Conservation (phyloP, 1,140 invertebrate genomes). For the Hermetia illucens region DNA sequence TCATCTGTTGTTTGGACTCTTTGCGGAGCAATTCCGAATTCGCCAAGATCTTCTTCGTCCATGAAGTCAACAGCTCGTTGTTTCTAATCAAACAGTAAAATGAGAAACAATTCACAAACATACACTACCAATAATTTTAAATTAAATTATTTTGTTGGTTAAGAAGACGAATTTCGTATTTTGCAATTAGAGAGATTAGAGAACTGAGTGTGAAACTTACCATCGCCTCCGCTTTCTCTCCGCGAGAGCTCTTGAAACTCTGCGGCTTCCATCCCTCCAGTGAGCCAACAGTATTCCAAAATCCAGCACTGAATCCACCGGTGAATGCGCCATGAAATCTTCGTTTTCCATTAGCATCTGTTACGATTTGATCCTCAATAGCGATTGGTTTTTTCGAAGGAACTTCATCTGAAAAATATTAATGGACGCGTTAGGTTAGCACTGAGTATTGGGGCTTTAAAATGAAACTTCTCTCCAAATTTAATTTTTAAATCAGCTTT, state of each 20-base stretch:
- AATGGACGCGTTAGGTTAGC: too few relatives aligned
- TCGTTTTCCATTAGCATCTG: conserved; percentile 76
- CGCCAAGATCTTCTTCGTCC: conserved; percentile 93
- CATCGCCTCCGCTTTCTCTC: conserved; percentile 40
- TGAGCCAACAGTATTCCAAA: conserved; percentile 91
- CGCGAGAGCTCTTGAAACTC: conserved; percentile 79
- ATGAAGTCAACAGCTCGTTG: conserved; percentile 89
- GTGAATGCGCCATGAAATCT: conserved; percentile 99
- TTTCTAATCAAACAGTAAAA: not conserved
- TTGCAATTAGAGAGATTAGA: too few relatives aligned
- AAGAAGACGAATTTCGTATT: conserved; percentile 1
- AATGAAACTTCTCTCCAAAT: too few relatives aligned
- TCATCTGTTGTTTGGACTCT: conserved; percentile 61
- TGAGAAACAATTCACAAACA: conserved; percentile 15
- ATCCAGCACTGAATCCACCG: conserved; percentile 96
- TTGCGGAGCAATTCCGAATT: conserved; percentile 90
- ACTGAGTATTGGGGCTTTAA: too few relatives aligned
- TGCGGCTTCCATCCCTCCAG: conserved; percentile 90
- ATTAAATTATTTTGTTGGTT: not conserved
- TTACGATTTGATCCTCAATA: conserved; percentile 82
- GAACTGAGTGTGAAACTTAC: conserved; percentile 6
- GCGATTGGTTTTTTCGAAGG: conserved; percentile 65
- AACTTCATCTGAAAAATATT: conserved; percentile 55
- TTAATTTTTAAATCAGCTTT: too few relatives aligned
- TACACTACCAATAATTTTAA: not conserved